Evolutionary conservation across 2,797 vertebrate genomes (phyloP).

Genomic region (Tinamus major): DNA sequence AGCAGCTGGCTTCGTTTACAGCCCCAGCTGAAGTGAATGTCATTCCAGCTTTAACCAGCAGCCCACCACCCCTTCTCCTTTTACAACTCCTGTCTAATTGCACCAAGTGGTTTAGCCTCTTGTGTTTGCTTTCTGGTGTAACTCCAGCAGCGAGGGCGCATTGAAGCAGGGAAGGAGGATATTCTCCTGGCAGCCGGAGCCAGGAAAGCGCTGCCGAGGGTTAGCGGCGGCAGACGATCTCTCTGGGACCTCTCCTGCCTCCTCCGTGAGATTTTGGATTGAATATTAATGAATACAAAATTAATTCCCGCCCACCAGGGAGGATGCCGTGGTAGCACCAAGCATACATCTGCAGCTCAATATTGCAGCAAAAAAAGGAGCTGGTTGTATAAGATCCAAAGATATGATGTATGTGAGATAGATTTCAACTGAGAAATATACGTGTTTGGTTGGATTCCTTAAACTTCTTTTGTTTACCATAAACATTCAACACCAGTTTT

Average conservation of each 20-base stretch:
- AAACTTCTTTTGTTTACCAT: not conserved
- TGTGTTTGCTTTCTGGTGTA: not conserved
- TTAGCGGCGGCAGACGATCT: not conserved
- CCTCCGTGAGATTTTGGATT: not conserved
- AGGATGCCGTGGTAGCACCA: not conserved
- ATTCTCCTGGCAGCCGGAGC: not conserved
- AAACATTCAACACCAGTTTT: not conserved
- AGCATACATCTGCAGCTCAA: not conserved
- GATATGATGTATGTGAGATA: not conserved
- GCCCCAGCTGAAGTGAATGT: not conserved
- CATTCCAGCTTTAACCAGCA: not conserved
- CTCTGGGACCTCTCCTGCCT: constrained; percentile 28
- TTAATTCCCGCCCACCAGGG: constrained; percentile 15
- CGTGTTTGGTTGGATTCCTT: not conserved
- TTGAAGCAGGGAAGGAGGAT: not conserved
- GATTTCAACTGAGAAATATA: not conserved
- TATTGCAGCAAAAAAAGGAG: not conserved
- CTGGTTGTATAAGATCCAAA: not conserved
- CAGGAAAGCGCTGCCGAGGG: not conserved
- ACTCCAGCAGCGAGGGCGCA: not conserved
- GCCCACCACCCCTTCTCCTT: not conserved
- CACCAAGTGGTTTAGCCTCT: not conserved
- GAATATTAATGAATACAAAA: constrained; percentile 14
- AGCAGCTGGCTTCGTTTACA: not conserved
- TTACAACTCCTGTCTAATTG: not conserved